Conservation (phyloP, 2,797 vertebrate genomes). For the Melanotaenia nigrans region DNA sequence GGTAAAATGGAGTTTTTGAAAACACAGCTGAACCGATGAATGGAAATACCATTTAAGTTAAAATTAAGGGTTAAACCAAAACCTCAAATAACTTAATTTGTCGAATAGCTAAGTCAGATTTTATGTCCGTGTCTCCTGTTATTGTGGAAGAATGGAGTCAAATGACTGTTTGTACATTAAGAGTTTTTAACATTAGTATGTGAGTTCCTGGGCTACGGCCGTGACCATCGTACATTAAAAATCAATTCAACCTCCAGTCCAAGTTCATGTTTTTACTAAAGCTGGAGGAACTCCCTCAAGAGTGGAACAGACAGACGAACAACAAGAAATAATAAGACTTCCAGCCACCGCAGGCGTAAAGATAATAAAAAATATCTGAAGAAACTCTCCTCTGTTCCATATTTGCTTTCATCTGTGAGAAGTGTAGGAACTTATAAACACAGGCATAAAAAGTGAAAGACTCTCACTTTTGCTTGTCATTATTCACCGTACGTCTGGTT, state of each 20-base stretch:
- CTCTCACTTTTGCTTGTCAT: conserved; percentile 8
- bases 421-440: background rate
- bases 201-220: background rate
- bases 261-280: background rate
- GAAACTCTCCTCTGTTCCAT: background rate
- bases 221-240: background rate
- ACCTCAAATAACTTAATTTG: background rate
- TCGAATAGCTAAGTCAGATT: background rate
- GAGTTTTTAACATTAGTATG: background rate
- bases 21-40: no score
- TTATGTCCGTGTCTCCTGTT: background rate
- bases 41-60: no score
- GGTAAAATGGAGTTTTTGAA: background rate
- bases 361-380: background rate
- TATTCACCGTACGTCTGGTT: conserved; percentile 34
- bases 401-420: background rate
- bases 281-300: background rate
- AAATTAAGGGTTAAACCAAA: background rate
- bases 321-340: background rate
- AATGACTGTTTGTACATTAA: background rate
- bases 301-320: background rate
- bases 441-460: conserved; percentile 1
- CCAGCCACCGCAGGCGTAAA: background rate
- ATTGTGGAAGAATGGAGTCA: background rate
- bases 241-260: background rate